A percentile compares a stretch with the other conserved stretches of the same genome.
Evolutionary conservation across 2,797 vertebrate genomes (phyloP).

Genomic region (Chrysolophus pictus): DNA sequence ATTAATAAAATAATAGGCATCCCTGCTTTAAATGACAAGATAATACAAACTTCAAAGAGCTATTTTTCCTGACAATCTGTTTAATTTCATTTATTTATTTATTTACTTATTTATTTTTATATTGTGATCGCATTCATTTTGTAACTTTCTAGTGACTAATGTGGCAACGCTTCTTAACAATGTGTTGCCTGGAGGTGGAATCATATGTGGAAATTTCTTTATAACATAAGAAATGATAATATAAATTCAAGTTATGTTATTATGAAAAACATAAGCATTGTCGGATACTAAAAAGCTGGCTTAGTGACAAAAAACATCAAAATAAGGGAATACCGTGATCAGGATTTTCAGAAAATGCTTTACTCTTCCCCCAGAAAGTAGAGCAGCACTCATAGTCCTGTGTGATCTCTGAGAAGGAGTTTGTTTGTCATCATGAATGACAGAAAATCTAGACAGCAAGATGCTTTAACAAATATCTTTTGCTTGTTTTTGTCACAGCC

Average conservation of each 20-base stretch:
- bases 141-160: background rate
- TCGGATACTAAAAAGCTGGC: background rate
- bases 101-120: background rate
- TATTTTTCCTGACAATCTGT: background rate
- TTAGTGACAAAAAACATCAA: background rate
- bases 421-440: background rate
- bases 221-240: background rate
- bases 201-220: background rate
- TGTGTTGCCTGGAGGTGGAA: background rate
- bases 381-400: rapidly evolving
- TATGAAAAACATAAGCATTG: background rate
- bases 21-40: background rate
- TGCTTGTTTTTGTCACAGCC: background rate
- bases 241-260: background rate
- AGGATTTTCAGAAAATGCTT: background rate
- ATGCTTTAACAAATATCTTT: background rate
- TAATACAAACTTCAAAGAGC: background rate
- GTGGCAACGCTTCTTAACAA: background rate
- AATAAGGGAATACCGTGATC: background rate
- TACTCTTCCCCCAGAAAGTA: background rate
- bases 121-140: background rate
- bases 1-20: background rate
- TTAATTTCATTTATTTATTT: background rate
- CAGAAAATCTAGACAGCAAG: background rate
- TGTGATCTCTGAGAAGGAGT: background rate